Conservation (phyloP, 2,888 invertebrate genomes). For the Mimumesa dahlbomi region DNA sequence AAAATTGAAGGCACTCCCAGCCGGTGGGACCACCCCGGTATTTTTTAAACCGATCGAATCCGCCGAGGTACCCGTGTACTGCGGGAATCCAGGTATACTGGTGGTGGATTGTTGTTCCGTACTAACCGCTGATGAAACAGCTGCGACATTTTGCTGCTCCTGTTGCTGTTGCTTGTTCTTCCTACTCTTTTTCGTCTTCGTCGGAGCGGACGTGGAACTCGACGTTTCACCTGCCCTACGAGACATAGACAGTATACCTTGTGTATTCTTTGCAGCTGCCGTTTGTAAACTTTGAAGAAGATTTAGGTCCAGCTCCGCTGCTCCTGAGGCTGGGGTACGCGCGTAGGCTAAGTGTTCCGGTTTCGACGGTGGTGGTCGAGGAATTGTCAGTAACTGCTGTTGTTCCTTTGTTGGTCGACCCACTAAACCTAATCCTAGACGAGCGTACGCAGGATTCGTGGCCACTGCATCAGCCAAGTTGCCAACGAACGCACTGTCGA, state of each 20-base stretch:
- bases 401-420: conserved; percentile 73
- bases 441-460: conserved; percentile 73
- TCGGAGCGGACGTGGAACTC: conserved; percentile 54
- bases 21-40: conserved; percentile 85
- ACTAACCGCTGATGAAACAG: conserved; percentile 47
- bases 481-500: conserved; percentile 74
- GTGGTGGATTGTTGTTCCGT: conserved; percentile 61
- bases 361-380: conserved; percentile 77
- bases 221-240: conserved; percentile 71
- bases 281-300: conserved; percentile 74
- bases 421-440: conserved; percentile 74
- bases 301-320: conserved; percentile 75
- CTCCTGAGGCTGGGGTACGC: conserved; percentile 58
- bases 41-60: conserved; percentile 85
- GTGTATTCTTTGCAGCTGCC: conserved; percentile 69
- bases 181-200: conserved; percentile 60
- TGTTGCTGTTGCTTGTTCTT: conserved; percentile 64
- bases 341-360: conserved; percentile 73
- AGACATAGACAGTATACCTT: conserved; percentile 76
- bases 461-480: conserved; percentile 72
- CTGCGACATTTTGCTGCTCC: conserved; percentile 61
- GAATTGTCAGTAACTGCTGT: conserved; percentile 74
- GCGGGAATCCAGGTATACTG: conserved; percentile 71
- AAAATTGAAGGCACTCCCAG: conserved; percentile 91
- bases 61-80: conserved; percentile 67